phyloP scores from a whole-genome alignment of 2,113 vertebrate genomes.

The Muntiacus reevesi region DNA sequence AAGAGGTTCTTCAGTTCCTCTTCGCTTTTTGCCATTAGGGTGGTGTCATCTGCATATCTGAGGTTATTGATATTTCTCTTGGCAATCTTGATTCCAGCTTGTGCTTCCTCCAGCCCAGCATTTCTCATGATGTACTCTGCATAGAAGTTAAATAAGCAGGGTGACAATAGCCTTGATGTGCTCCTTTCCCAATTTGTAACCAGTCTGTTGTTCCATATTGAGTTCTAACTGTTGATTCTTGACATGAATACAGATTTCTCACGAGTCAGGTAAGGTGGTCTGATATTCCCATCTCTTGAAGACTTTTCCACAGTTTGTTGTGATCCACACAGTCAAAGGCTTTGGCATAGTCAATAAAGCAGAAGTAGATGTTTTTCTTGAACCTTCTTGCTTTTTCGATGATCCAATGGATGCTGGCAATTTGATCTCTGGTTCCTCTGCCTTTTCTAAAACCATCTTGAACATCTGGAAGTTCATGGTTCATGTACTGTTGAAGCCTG shows the following conservation, averaged over 20 bases:
- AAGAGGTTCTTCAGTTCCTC: neutral
- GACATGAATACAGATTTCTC: neutral
- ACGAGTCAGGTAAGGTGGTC: fast-evolving
- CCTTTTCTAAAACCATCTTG: neutral
- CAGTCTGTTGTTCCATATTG: neutral
- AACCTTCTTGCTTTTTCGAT: neutral
- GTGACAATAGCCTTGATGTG: neutral
- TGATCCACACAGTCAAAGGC: neutral
- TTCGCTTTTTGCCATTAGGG: neutral
- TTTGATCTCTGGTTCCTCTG: neutral
- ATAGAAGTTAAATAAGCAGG: neutral
- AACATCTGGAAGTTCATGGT: neutral
- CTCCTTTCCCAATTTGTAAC: neutral
- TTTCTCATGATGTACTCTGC: neutral
- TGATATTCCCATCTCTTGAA: neutral
- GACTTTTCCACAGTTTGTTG: neutral
- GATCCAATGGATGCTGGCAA: neutral
- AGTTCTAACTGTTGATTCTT: neutral
- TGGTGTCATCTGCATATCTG: neutral
- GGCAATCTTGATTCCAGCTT: neutral
- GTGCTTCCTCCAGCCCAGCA: neutral
- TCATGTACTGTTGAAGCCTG: neutral
- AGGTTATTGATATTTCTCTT: neutral
- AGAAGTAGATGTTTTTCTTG: neutral
- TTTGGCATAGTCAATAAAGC: neutral